These are phyloP conservation scores for Remorina albescens DNA, from an alignment of 2,797 vertebrate species.

Conservation along the genomic window DNA sequence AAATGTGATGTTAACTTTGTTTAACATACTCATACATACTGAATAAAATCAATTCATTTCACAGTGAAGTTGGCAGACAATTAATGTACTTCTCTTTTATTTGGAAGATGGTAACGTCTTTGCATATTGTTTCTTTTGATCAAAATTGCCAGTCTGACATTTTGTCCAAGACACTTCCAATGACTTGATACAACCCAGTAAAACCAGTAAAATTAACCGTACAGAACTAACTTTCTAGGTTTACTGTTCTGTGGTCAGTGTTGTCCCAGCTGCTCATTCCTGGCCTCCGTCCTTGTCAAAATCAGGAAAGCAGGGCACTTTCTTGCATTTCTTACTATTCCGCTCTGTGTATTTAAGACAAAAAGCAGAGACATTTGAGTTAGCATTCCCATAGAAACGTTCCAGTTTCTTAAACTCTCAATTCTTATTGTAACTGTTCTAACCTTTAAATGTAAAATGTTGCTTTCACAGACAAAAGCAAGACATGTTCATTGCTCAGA, in stretches of 20 bases:
- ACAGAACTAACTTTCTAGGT: too few species aligned
- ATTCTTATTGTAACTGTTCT: not conserved
- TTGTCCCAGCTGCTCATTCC: not conserved
- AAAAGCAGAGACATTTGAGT: not conserved
- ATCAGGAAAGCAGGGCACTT: accelerated
- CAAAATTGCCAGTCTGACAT: not conserved
- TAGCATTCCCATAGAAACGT: not conserved
- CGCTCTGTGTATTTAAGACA: not conserved
- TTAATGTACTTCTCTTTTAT: not conserved
- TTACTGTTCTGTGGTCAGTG: not conserved
- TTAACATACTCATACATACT: not conserved
- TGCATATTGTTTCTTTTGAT: not conserved
- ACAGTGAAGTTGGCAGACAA: not conserved
- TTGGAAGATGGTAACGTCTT: not conserved
- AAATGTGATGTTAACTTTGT: not conserved
- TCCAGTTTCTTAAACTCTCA: not conserved
- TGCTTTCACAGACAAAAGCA: not conserved
- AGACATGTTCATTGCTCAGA: not conserved
- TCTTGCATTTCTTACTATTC: accelerated
- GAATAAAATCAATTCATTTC: not conserved
- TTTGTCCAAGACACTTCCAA: not conserved
- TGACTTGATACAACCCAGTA: not conserved
- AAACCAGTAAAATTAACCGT: not conserved
- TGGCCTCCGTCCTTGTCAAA: too few species aligned
- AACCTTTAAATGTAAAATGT: not conserved